These are phyloP conservation scores for Pachypanchax playfairii DNA, from an alignment of 2,113 vertebrate species.

Conservation along the genomic window DNA sequence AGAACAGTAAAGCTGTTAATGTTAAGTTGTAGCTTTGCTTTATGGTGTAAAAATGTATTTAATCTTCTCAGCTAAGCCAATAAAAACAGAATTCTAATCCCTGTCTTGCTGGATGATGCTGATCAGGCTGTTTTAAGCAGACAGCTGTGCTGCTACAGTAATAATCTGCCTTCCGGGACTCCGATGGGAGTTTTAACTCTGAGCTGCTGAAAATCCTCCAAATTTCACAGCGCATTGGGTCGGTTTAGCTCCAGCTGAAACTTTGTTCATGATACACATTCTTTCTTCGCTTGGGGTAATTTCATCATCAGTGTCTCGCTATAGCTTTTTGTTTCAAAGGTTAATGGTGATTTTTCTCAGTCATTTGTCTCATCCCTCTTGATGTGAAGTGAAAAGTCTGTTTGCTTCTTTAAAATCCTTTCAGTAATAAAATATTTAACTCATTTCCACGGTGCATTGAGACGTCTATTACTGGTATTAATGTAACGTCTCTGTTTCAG, in stretches of 20 bases:
- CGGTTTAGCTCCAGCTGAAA: slow-evolving; percentile 55
- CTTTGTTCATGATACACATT: slow-evolving; percentile 75
- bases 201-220: slow-evolving; percentile 69
- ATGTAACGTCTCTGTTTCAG: slow-evolving; percentile 57
- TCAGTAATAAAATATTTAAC: slow-evolving; percentile 51
- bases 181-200: slow-evolving; percentile 64
- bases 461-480: slow-evolving; percentile 35
- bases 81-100: slow-evolving; percentile 6
- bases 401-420: slow-evolving; percentile 60
- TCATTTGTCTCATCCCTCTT: slow-evolving; percentile 37
- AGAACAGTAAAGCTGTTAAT: background rate
- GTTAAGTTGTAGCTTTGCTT: background rate
- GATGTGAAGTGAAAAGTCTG: slow-evolving; percentile 65
- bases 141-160: slow-evolving; percentile 71
- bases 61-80: slow-evolving; percentile 1
- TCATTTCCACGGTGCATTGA: slow-evolving; percentile 54
- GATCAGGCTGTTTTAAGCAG: slow-evolving; percentile 34
- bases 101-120: slow-evolving; percentile 35
- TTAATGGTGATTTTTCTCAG: slow-evolving; percentile 64
- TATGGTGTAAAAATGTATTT: too few relatives aligned
- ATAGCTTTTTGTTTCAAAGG: slow-evolving; percentile 66
- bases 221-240: slow-evolving; percentile 72
- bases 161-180: slow-evolving; percentile 62
- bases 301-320: slow-evolving; percentile 64
- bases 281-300: slow-evolving; percentile 61